Conservation (phyloP, 1,140 invertebrate genomes). For the Saxidomus purpurata region DNA sequence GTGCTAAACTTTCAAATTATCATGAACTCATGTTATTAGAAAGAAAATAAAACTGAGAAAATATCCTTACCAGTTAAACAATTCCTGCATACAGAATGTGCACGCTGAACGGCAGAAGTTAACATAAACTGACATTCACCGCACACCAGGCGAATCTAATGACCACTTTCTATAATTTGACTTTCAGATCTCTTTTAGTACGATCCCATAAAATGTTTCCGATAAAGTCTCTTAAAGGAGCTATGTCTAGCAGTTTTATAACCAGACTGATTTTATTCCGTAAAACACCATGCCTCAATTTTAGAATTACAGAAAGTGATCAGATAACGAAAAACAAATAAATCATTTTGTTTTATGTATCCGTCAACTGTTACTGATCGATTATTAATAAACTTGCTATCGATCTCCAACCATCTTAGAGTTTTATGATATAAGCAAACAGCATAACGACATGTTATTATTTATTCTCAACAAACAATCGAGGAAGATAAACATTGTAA, state of each 20-base stretch:
- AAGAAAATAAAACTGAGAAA: too few species aligned
- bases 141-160: not conserved
- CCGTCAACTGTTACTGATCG: conserved; percentile 28
- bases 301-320: conserved; percentile 28
- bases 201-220: conserved; percentile 11
- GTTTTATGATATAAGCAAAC: conserved; percentile 47
- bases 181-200: not conserved
- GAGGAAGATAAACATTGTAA: conserved; percentile 20
- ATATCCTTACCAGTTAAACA: too few species aligned
- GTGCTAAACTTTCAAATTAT: too few species aligned
- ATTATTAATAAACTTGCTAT: conserved; percentile 49
- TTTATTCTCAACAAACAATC: conserved; percentile 41
- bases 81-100: too few species aligned
- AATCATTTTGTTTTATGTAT: conserved; percentile 63
- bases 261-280: not conserved
- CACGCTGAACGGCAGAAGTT: not conserved
- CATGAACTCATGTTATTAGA: too few species aligned
- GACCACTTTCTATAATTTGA: not conserved
- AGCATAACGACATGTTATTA: conserved; percentile 30
- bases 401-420: conserved; percentile 33
- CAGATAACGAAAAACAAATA: conserved; percentile 44
- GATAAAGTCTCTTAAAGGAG: not conserved
- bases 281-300: not conserved
- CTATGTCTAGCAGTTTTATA: not conserved
- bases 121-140: not conserved